Evolutionary conservation across 1,140 invertebrate species (phyloP).

Genomic region (Bacillus rossius): DNA sequence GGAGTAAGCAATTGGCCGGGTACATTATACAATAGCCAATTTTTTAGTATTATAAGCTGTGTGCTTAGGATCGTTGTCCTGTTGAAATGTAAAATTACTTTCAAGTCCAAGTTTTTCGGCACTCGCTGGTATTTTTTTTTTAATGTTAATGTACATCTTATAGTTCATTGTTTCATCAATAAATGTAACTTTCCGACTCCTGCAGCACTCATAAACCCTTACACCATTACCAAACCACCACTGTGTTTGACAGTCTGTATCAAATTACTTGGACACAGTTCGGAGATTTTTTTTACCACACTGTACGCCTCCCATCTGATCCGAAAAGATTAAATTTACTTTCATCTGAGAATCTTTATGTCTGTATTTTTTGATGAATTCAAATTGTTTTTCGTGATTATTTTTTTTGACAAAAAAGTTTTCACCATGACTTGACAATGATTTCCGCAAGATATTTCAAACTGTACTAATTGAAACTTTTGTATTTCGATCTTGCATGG

Average conservation of each 20-base stretch:
- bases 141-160: constrained; percentile 26
- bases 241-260: constrained; percentile 30
- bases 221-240: constrained; percentile 29
- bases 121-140: constrained; percentile 24
- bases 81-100: constrained; percentile 25
- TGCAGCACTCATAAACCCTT: constrained; percentile 30
- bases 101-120: constrained; percentile 18
- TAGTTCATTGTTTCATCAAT: constrained; percentile 35
- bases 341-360: constrained; percentile 24
- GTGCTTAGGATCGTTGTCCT: constrained; percentile 38
- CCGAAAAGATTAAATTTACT: constrained; percentile 31
- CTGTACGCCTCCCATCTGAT: constrained; percentile 15
- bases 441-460: neutral
- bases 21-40: constrained; percentile 27
- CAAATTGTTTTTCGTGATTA: constrained; percentile 10
- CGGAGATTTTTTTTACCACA: constrained; percentile 23
- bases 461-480: neutral
- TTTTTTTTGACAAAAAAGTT: constrained; percentile 16
- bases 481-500: neutral
- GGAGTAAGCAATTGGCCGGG: constrained; percentile 28
- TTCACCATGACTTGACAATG: constrained; percentile 3
- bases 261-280: constrained; percentile 19
- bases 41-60: constrained; percentile 20
- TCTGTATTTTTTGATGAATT: constrained; percentile 8
- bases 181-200: constrained; percentile 31